Percentiles rank a stretch among this genome's conserved stretches.
Conservation (phyloP, 2,113 vertebrate species). For the Aramus guarauna region DNA sequence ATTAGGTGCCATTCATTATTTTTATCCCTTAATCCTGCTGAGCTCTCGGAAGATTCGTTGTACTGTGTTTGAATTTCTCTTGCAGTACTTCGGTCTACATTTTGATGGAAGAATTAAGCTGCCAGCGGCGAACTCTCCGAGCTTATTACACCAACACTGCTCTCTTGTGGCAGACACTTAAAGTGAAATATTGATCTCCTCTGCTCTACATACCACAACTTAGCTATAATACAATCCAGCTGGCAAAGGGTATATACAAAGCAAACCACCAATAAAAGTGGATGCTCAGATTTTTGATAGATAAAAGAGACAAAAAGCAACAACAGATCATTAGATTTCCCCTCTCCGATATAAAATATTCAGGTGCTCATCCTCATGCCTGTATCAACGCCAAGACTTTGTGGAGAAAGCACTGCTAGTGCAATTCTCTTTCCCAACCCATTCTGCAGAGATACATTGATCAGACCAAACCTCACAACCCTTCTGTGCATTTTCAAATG, state of each 20-base stretch:
- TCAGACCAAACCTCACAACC: neutral
- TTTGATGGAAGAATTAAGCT: neutral
- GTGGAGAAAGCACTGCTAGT: neutral
- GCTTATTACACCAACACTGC: constrained; percentile 54
- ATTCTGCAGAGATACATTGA: neutral
- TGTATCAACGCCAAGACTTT: neutral
- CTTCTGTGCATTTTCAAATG: neutral
- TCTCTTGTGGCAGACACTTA: constrained; percentile 54
- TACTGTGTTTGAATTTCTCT: neutral
- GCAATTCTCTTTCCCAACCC: neutral
- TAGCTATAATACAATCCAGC: neutral
- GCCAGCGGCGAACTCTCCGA: neutral
- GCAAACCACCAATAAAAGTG: neutral
- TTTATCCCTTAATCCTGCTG: neutral
- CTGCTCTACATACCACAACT: rapidly evolving
- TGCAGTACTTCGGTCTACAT: neutral
- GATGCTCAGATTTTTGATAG: neutral
- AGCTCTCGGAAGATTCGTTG: neutral
- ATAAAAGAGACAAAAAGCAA: neutral
- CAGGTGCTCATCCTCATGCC: neutral
- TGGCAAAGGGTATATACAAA: neutral
- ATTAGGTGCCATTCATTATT: neutral
- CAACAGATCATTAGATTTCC: neutral
- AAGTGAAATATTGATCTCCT: neutral
- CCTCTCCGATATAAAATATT: neutral